Base-by-base conservation (phyloP, 2,888 invertebrate species). In the Mechanitis mazaeus region DNA sequence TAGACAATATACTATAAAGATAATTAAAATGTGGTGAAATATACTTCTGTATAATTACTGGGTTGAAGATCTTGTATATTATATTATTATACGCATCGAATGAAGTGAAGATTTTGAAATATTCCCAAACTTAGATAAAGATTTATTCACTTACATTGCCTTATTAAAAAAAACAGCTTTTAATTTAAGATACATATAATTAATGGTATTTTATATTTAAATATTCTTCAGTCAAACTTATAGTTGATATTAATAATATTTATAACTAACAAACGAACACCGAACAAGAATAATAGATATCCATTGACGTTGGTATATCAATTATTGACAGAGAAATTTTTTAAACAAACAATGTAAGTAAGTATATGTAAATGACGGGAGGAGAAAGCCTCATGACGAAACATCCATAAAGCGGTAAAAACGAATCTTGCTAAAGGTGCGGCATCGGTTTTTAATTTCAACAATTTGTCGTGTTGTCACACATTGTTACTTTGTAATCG, bases 341-440 rank as follows among this genome's bases (percentile, higher is more conserved):
- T 76, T 80, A 75, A 80, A 74, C 77, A 88, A 87, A 90, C 86
- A 87, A 79, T 77, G 76, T 80, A 80, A 79, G 81, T 81, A 70
- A 68, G 68, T 68, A 75, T 80, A 84, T 86, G 83, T 79, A 85
- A 86, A 87, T 82, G 81, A 82, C 77, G 75, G 72, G 73, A 68
- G 76, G 86, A 84, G 89, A 90, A 90, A 90, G 89, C 81, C 73
- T 71, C 68, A 77, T 84, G 83, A 83, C 79, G 83, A 83, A 84
- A 88, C 81, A 73, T 68, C 78, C 72, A 73, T 79, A 81, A 81
- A 80, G 74, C 74, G 74, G 74, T 74, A 79, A 81, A 80, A 80
- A 77, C 69, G 73, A 76, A 74, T 78, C 71, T 70, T 75, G 73
- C 53, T 61, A 66, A 69, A 75, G 80, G 81, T 76, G 79, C 69